Conservation (phyloP, 2,797 vertebrate species). For the Poecile montanus region DNA sequence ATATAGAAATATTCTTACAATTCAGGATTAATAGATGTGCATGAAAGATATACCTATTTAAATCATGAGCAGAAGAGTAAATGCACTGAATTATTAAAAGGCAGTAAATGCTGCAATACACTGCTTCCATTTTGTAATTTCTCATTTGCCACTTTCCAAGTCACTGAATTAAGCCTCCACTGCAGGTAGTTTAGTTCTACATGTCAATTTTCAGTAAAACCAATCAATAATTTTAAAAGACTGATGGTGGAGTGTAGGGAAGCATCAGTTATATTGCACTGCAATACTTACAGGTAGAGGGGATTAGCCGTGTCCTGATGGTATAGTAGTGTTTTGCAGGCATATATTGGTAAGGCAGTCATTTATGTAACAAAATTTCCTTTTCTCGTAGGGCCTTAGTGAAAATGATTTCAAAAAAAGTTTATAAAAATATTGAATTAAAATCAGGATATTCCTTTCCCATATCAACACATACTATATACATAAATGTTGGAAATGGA, state of each 20-base stretch:
- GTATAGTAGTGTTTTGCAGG: background rate
- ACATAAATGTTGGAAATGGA: too few relatives aligned
- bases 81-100: background rate
- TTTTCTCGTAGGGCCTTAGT: background rate
- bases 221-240: background rate
- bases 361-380: background rate
- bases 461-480: background rate
- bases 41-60: background rate
- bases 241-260: background rate
- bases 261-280: background rate
- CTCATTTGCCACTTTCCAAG: background rate
- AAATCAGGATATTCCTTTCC: background rate
- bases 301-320: background rate
- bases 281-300: background rate
- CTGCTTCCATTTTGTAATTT: background rate
- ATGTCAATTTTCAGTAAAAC: background rate
- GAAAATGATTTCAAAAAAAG: background rate
- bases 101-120: background rate
- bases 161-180: background rate
- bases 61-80: background rate
- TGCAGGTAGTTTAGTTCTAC: background rate
- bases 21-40: background rate
- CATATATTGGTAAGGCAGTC: background rate
- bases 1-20: background rate
- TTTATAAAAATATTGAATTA: background rate